A percentile compares a stretch with the other conserved stretches of the same genome.
Conservation (phyloP, 1,140 invertebrate genomes). For the Apis dorsata region DNA sequence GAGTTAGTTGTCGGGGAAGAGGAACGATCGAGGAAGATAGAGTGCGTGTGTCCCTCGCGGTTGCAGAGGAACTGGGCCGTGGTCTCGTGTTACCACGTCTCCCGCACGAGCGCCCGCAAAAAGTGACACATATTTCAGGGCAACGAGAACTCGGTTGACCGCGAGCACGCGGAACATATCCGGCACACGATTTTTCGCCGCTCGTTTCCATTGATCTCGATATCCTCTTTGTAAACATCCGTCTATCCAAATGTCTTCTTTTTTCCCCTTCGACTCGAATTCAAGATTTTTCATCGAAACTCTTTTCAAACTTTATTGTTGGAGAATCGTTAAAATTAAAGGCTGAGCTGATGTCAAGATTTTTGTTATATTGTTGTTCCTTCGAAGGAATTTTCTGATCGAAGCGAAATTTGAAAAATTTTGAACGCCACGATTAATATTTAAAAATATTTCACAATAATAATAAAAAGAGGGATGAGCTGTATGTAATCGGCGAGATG, state of each 20-base stretch:
- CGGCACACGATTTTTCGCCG: constrained; percentile 28
- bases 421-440: too few relatives aligned
- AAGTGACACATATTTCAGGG: constrained; percentile 66
- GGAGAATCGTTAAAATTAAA: too few relatives aligned
- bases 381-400: too few relatives aligned
- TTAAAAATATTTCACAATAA: too few relatives aligned
- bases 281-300: too few relatives aligned
- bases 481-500: background rate
- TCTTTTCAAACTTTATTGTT: too few relatives aligned
- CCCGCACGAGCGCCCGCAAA: constrained; percentile 52
- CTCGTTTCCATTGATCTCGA: background rate
- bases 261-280: background rate
- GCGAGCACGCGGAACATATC: constrained; percentile 45
- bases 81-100: constrained; percentile 61
- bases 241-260: background rate
- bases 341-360: too few relatives aligned
- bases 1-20: background rate
- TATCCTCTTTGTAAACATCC: too few relatives aligned
- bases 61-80: constrained; percentile 60
- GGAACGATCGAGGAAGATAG: background rate
- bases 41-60: constrained; percentile 24
- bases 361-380: too few relatives aligned
- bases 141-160: constrained; percentile 47
- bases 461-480: background rate
- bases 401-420: too few relatives aligned